A percentile compares a stretch with the other conserved stretches of the same genome.
Conservation (phyloP, 2,113 vertebrate species). For the Choloepus hoffmanni region DNA sequence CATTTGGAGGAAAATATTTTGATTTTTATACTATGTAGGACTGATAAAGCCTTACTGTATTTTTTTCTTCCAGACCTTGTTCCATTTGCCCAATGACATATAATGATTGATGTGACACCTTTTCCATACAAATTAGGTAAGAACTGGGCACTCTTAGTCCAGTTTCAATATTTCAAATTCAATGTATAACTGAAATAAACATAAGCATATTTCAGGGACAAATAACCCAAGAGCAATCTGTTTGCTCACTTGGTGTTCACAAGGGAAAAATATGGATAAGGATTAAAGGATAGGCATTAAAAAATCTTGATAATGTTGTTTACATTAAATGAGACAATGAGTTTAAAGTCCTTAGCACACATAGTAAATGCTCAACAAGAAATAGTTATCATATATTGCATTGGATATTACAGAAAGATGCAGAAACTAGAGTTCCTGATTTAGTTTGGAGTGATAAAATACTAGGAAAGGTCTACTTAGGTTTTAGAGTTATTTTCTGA, state of each 20-base stretch:
- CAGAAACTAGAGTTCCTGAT: background rate
- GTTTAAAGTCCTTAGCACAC: background rate
- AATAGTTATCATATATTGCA: background rate
- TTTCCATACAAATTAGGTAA: background rate
- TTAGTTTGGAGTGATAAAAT: constrained; percentile 4
- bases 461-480: background rate
- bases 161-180: background rate
- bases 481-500: constrained; percentile 48
- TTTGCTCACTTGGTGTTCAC: background rate
- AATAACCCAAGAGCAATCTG: background rate
- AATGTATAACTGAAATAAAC: background rate
- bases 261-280: background rate
- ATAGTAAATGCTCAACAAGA: constrained; percentile 1
- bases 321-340: constrained; percentile 15
- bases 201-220: background rate
- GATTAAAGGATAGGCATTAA: background rate
- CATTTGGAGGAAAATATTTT: constrained; percentile 12
- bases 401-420: background rate
- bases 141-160: background rate
- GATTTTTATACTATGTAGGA: background rate
- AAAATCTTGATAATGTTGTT: constrained; percentile 22
- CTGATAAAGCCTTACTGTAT: background rate
- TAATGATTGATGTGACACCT: background rate
- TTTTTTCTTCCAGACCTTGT: background rate
- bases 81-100: background rate